Conservation (phyloP, 1,140 invertebrate species). For the Brachionus rotundiformis region DNA sequence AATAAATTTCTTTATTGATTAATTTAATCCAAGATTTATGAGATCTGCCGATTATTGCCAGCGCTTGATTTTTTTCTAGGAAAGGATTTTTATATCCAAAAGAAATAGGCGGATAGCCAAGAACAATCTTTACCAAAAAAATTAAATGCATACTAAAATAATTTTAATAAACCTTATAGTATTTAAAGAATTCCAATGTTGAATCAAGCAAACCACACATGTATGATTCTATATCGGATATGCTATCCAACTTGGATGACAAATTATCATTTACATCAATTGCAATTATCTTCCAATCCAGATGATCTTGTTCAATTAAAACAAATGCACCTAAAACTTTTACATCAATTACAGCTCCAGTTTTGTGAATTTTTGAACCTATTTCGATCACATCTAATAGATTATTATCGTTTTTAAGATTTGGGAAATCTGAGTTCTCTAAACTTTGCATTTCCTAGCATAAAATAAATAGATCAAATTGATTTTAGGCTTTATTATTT, state of each 20-base stretch:
- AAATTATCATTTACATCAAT: conserved; percentile 89
- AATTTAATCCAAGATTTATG: conserved; percentile 19
- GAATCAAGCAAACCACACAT: conserved; percentile 89
- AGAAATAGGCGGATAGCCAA: background rate
- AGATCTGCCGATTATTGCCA: background rate
- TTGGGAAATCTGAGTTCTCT: conserved; percentile 87
- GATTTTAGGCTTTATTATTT: too few relatives aligned
- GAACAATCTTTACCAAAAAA: conserved; percentile 69
- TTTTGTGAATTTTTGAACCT: conserved; percentile 73
- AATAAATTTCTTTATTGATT: conserved; percentile 1
- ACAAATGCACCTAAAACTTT: conserved; percentile 87
- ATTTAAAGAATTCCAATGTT: conserved; percentile 97
- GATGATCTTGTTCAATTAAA: conserved; percentile 89
- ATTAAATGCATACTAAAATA: conserved; percentile 93
- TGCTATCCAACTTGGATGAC: conserved; percentile 78
- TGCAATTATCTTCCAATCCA: conserved; percentile 95
- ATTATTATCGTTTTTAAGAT: conserved; percentile 95
- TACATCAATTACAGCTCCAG: conserved; percentile 82
- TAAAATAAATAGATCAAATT: background rate
- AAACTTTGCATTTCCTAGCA: conserved; percentile 22
- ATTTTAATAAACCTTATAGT: conserved; percentile 97
- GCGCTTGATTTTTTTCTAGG: background rate
- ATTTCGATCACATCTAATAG: conserved; percentile 98
- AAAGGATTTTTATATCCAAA: background rate
- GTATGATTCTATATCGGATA: conserved; percentile 84